Conservation (phyloP, 2,797 vertebrate genomes). For the Percopsis omiscomaycus region DNA sequence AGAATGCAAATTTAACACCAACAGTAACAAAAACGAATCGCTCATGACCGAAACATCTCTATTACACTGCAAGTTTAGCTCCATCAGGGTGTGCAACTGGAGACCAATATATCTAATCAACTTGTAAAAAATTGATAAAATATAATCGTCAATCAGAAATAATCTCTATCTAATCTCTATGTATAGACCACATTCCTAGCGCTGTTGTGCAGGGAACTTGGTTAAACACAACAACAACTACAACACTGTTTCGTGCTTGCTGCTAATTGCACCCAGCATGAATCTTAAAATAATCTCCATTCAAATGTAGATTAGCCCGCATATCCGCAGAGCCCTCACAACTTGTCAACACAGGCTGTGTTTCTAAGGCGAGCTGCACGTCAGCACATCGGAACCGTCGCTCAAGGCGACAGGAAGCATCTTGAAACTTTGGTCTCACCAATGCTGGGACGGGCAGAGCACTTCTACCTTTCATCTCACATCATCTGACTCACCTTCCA, state of each 20-base stretch:
- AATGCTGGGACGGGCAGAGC: constrained; percentile 54
- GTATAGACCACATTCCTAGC: constrained; percentile 20
- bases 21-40: neutral
- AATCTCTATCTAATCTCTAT: neutral
- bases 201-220: neutral
- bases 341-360: constrained; percentile 58
- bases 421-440: constrained; percentile 52
- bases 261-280: constrained; percentile 11
- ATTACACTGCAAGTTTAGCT: constrained; percentile 15
- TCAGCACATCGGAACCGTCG: constrained; percentile 53
- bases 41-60: too few species aligned
- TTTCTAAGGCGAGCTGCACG: constrained; percentile 52
- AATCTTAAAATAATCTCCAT: constrained; percentile 30
- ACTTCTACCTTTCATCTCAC: constrained; percentile 74
- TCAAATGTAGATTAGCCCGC: constrained; percentile 36
- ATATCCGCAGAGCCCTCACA: constrained; percentile 28
- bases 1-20: neutral
- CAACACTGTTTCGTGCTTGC: constrained; percentile 9
- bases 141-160: too few species aligned
- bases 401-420: constrained; percentile 66
- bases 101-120: constrained; percentile 31
- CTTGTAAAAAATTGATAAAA: too few species aligned
- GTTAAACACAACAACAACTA: constrained; percentile 1
- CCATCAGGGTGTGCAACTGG: constrained; percentile 29
- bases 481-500: constrained; percentile 49